Evolutionary conservation across 2,113 vertebrate genomes (phyloP).

Genomic region (Erinaceus europaeus): DNA sequence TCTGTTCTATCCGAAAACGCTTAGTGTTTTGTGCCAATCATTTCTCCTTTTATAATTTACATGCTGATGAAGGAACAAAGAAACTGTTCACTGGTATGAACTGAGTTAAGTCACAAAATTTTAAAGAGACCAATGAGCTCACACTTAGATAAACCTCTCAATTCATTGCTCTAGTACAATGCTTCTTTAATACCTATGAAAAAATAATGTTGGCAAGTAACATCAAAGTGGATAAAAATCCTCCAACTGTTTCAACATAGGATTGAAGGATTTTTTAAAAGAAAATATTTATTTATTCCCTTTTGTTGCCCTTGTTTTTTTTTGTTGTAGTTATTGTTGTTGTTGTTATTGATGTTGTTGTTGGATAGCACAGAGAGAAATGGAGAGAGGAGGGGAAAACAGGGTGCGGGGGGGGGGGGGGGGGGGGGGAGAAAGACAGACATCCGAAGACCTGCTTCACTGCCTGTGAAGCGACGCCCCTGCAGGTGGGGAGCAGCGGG

Average conservation of each 20-base stretch:
- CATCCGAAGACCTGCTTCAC: too few relatives aligned
- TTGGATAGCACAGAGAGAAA: too few relatives aligned
- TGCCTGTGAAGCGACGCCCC: too few relatives aligned
- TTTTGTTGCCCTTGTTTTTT: too few relatives aligned
- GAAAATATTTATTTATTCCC: too few relatives aligned
- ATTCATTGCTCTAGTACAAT: not conserved
- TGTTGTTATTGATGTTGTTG: too few relatives aligned
- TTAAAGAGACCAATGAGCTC: not conserved
- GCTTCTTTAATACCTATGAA: not conserved
- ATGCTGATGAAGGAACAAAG: not conserved
- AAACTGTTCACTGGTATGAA: not conserved
- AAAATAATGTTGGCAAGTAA: not conserved
- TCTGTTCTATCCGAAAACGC: not conserved
- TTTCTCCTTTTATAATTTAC: not conserved
- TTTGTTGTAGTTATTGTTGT: too few relatives aligned
- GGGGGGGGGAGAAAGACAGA: too few relatives aligned
- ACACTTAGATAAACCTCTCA: not conserved
- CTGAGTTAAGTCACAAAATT: not conserved
- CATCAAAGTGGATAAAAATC: fast-evolving
- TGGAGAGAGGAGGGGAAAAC: too few relatives aligned
- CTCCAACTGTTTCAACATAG: not conserved
- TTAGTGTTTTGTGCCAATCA: not conserved
- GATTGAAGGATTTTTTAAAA: too few relatives aligned
- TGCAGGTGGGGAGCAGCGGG: too few relatives aligned
- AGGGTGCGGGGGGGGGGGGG: too few relatives aligned